Percentiles rank a stretch among this genome's conserved stretches.
Evolutionary conservation across 2,113 vertebrate species (phyloP).

Genomic region (Myrmophylax atrothorax): DNA sequence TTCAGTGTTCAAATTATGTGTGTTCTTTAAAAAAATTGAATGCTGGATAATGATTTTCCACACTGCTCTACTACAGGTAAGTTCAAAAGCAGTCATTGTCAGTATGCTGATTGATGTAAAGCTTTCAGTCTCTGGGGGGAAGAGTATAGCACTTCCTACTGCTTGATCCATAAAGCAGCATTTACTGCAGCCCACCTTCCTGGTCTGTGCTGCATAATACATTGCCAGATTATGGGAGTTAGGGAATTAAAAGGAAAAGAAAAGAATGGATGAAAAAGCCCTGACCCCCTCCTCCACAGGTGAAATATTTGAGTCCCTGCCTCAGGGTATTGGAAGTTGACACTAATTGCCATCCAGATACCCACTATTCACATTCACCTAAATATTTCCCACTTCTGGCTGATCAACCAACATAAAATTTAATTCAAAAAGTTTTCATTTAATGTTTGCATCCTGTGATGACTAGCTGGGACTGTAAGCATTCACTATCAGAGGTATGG

Average conservation of each 20-base stretch:
- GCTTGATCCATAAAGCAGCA: constrained; percentile 72
- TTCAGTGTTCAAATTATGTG: constrained; percentile 55
- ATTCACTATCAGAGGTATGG: not conserved
- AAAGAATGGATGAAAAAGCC: constrained; percentile 68
- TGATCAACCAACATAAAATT: constrained; percentile 52
- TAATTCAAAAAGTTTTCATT: constrained; percentile 51
- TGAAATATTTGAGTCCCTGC: constrained; percentile 56
- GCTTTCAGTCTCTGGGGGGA: constrained; percentile 66
- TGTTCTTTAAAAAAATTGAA: constrained; percentile 60
- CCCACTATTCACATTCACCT: constrained; percentile 23
- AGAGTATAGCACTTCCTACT: constrained; percentile 71
- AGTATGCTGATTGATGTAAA: constrained; percentile 75
- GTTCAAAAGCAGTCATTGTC: constrained; percentile 72
- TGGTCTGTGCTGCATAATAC: constrained; percentile 68
- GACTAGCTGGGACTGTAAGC: constrained; percentile 5
- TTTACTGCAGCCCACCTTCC: constrained; percentile 70
- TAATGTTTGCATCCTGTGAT: not conserved
- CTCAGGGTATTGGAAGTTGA: constrained; percentile 47
- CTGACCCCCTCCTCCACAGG: constrained; percentile 58
- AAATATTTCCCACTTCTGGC: constrained; percentile 49
- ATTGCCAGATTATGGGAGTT: constrained; percentile 66
- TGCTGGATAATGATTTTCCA: constrained; percentile 69
- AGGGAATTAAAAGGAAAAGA: constrained; percentile 69
- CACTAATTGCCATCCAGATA: constrained; percentile 53
- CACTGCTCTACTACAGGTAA: constrained; percentile 59